Evolutionary conservation across 1,140 invertebrate genomes (phyloP).

Genomic region (Ceratosolen fusciceps): DNA sequence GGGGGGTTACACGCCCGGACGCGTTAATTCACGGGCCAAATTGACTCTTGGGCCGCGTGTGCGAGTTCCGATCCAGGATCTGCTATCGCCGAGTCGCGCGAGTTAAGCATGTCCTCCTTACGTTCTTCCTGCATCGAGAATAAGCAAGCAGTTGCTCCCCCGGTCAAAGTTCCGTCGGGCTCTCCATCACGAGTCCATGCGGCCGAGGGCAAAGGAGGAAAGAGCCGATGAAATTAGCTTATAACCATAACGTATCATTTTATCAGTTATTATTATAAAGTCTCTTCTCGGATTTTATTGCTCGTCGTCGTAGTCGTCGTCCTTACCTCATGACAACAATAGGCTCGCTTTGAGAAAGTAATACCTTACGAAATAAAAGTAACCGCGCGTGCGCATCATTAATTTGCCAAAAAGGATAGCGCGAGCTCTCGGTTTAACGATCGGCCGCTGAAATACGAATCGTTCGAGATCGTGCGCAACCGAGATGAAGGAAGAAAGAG

Average conservation of each 20-base stretch:
- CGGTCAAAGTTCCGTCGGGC: no score
- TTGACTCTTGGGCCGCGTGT: neutral
- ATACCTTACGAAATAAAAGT: conserved; percentile 30
- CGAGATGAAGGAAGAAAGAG: neutral
- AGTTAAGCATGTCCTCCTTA: no score
- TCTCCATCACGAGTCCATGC: no score
- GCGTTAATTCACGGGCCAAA: neutral
- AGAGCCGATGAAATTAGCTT: conserved; percentile 31
- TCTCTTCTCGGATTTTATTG: conserved; percentile 36
- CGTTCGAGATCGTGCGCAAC: neutral
- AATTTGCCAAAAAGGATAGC: conserved; percentile 41
- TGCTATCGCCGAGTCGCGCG: no score
- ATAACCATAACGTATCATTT: conserved; percentile 12
- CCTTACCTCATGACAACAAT: neutral
- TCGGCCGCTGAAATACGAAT: no score
- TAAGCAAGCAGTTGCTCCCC: no score
- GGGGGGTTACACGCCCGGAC: no score
- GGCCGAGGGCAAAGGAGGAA: no score
- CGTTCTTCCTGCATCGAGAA: no score
- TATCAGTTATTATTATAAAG: conserved; percentile 44
- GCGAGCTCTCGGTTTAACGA: conserved; percentile 37
- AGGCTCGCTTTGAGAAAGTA: conserved; percentile 11
- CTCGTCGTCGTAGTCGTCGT: neutral
- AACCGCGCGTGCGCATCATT: conserved; percentile 24
- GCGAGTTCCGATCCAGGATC: no score